Evolutionary conservation across 2,797 vertebrate species (phyloP).

Genomic region (Philypnodon macrostomus): DNA sequence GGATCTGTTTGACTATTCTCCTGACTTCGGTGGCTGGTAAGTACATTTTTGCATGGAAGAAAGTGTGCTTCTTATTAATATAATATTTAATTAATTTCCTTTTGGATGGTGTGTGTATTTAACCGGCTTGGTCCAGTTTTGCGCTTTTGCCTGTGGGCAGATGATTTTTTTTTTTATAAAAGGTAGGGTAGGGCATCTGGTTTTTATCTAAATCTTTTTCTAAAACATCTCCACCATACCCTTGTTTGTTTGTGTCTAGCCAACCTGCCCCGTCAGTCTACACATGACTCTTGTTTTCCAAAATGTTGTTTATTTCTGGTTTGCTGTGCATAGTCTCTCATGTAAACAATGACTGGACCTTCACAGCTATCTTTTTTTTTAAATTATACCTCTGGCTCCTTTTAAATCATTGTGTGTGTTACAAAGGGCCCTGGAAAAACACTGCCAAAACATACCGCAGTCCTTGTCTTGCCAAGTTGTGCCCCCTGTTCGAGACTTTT

Average conservation of each 20-base stretch:
- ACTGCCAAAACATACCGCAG: constrained; percentile 61
- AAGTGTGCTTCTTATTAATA: constrained; percentile 30
- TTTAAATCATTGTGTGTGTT: constrained; percentile 60
- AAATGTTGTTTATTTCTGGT: constrained; percentile 27
- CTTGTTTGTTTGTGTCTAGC: constrained; percentile 5
- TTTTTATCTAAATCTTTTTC: background rate
- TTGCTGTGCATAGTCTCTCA: constrained; percentile 21
- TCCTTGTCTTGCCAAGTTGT: constrained; percentile 63
- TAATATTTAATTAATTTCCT: constrained; percentile 31
- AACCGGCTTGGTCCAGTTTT: constrained; percentile 19
- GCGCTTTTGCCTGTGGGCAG: background rate
- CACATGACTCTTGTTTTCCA: constrained; percentile 15
- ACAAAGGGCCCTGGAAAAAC: constrained; percentile 67
- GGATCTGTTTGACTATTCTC: constrained; percentile 69
- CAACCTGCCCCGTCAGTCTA: constrained; percentile 2
- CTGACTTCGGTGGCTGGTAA: constrained; percentile 77
- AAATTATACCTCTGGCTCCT: constrained; percentile 32
- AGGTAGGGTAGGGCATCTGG: background rate
- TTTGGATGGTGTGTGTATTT: background rate
- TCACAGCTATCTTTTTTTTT: constrained; percentile 26
- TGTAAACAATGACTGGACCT: constrained; percentile 26
- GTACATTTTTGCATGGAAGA: constrained; percentile 36
- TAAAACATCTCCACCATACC: background rate
- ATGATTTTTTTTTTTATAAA: too few relatives aligned
- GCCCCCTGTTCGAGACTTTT: constrained; percentile 58